Conservation (phyloP, 2,113 vertebrate genomes). For the Pristiophorus japonicus region DNA sequence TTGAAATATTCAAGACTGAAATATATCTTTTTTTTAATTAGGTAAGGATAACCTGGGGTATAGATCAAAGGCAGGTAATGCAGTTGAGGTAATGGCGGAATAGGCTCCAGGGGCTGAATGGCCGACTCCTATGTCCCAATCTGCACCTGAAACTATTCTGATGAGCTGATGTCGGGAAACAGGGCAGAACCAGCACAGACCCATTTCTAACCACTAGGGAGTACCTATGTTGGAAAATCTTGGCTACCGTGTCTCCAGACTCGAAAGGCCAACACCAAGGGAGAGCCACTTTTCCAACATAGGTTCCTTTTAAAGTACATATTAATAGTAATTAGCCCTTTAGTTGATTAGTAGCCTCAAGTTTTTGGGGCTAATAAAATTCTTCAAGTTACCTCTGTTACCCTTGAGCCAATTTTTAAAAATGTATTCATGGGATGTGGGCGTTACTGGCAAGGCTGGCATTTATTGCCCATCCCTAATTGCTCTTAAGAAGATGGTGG, state of each 20-base stretch:
- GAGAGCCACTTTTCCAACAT: not conserved
- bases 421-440: too few species aligned
- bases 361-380: not conserved
- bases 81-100: not conserved
- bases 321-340: not conserved
- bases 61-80: not conserved
- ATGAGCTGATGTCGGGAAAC: not conserved
- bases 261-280: not conserved
- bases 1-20: not conserved
- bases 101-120: not conserved
- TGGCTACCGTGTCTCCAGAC: not conserved
- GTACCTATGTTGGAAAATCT: not conserved
- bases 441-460: too few species aligned
- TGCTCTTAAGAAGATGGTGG: too few species aligned
- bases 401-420: not conserved
- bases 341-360: not conserved
- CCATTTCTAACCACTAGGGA: not conserved
- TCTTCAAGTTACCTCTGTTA: not conserved
- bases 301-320: too few species aligned
- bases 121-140: not conserved
- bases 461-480: too few species aligned
- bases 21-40: too few species aligned
- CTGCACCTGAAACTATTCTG: not conserved
- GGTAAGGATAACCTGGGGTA: too few species aligned
- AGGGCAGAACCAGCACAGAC: not conserved